Base-by-base conservation (phyloP, 2,797 vertebrate genomes). In the Xyrichtys novacula region DNA sequence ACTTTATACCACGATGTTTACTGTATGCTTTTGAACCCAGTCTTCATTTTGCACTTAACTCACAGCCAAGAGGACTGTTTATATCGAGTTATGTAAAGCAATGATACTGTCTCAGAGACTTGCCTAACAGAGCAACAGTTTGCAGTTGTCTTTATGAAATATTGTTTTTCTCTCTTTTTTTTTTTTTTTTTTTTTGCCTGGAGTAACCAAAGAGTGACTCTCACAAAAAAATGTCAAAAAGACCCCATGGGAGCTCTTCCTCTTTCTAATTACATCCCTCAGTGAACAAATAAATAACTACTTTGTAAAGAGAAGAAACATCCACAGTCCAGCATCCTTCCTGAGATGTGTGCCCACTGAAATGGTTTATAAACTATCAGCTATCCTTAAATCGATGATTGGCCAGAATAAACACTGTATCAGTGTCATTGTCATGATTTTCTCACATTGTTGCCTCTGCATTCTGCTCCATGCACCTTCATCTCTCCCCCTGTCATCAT, bases 401-500 rank as follows among this genome's bases (percentile, higher is more conserved):
- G 49, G 32, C 28, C 36, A 65, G 61, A 77, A 68, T 70, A 80
- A 81, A 83, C 66, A 72, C 68, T 65, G 42, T 40, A 74, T 85
- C 60, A 65, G n/a, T 50, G 53, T 67, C 61, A 54, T 43, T 59
- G 60, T 65, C 44, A 26, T 50, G 46, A 55, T 38, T 78, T 75
- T 57, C 48, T 22, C 20, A 26, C 32, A 47, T 20, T 59, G 47
- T 78, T 72, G 43, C 56, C 58, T 81, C 65, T 80, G 76, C 81
- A 90, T 88, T 87, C 82, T 44, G 63, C 69, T 64, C 76, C 53
- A 76, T 55, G 64, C 63, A 74, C 69, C 46, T 76, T 59, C 31
- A 17, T 64, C 78, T 79, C 74, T 71, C 44, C 25, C 19, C 38
- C 72, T 76, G 82, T 84, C 87, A 84, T 88, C 84, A 80, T 67